Conservation (phyloP, 2,113 vertebrate species). For the Hipposideros armiger region DNA sequence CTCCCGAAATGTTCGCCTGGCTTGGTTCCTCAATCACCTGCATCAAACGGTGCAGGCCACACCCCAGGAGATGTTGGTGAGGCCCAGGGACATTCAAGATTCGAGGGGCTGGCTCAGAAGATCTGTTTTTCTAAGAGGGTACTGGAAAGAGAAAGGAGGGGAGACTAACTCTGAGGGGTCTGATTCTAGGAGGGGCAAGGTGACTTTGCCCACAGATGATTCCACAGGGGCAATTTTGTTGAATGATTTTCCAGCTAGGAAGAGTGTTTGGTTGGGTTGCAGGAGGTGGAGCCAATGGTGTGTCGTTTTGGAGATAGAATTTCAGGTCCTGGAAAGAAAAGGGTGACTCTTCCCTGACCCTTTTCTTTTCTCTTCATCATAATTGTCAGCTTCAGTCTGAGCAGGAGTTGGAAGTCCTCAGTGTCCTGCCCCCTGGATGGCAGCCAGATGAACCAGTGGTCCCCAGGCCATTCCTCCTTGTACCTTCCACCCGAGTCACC, state of each 20-base stretch:
- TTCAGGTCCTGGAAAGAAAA: constrained; percentile 25
- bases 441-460: constrained; percentile 90
- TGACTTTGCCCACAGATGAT: not conserved
- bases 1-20: constrained; percentile 97
- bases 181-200: not conserved
- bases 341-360: not conserved
- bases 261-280: not conserved
- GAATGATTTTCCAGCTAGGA: not conserved
- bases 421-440: constrained; percentile 96
- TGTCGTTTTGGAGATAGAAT: not conserved
- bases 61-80: constrained; percentile 92
- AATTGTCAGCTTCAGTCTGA: constrained; percentile 90
- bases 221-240: not conserved
- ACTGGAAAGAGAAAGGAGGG: not conserved
- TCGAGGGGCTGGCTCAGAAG: not conserved
- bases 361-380: not conserved
- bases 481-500: constrained; percentile 95
- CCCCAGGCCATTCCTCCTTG: constrained; percentile 90
- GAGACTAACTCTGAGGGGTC: not conserved
- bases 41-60: constrained; percentile 94
- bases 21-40: constrained; percentile 96
- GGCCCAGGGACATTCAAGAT: constrained; percentile 62
- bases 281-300: not conserved
- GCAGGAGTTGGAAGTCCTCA: constrained; percentile 95
- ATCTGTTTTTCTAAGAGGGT: not conserved